These are phyloP conservation scores for Dicycla oo DNA, from an alignment of 2,888 invertebrate species.

Conservation along the genomic window DNA sequence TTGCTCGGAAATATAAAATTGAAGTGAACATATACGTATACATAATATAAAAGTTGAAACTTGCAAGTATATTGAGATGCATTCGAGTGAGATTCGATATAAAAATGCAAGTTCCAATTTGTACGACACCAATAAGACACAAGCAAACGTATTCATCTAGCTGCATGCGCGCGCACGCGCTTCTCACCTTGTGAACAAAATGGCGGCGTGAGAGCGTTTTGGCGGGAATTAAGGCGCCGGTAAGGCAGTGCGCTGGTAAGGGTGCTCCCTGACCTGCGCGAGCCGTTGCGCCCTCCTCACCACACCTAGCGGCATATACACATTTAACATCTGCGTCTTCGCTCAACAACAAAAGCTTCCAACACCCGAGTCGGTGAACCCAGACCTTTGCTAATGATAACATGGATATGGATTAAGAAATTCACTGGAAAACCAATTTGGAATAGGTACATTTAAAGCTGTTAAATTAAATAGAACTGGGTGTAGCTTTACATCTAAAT, in stretches of 20 bases:
- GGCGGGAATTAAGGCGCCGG: constrained; percentile 93
- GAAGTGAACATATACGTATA: constrained; percentile 43
- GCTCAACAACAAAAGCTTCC: constrained; percentile 75
- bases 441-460: constrained; percentile 70
- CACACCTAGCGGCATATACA: constrained; percentile 93
- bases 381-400: constrained; percentile 64
- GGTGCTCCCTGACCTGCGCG: constrained; percentile 98
- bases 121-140: constrained; percentile 65
- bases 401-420: constrained; percentile 53
- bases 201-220: constrained; percentile 89
- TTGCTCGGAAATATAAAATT: constrained; percentile 70
- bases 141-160: constrained; percentile 81
- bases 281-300: constrained; percentile 96
- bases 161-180: constrained; percentile 83
- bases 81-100: constrained; percentile 52
- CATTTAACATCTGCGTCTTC: constrained; percentile 84
- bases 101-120: constrained; percentile 55
- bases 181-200: constrained; percentile 90
- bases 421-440: constrained; percentile 64
- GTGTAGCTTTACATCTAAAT: constrained; percentile 76
- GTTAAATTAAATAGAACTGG: constrained; percentile 59
- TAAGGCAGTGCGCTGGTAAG: constrained; percentile 96
- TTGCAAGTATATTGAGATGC: constrained; percentile 52
- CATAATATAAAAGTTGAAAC: constrained; percentile 48
- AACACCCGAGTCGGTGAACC: constrained; percentile 67